Percentiles rank a stretch among this genome's conserved stretches.
phyloP scores from a whole-genome alignment of 2,888 invertebrate genomes.

The Polia nebulosa region DNA sequence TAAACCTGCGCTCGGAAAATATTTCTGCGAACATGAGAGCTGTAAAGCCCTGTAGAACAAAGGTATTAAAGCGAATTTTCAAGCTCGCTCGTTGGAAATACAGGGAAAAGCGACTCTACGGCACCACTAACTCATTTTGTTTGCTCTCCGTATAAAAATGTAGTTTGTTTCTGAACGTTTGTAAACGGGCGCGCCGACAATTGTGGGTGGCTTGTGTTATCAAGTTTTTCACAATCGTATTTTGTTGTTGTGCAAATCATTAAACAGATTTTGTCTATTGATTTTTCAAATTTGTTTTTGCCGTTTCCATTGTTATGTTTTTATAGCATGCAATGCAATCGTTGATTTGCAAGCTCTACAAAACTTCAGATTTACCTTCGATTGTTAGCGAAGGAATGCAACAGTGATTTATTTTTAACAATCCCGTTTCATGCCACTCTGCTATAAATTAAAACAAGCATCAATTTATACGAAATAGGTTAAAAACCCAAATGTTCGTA shows the following conservation, averaged over 20 bases:
- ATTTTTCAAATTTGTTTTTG: conserved; percentile 55
- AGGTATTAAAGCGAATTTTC: conserved; percentile 90
- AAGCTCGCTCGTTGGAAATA: conserved; percentile 83
- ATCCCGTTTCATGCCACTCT: conserved; percentile 23
- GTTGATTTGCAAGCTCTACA: conserved; percentile 27
- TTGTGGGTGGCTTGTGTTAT: conserved; percentile 74
- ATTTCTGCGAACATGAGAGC: conserved; percentile 84
- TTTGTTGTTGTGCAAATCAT: conserved; percentile 73
- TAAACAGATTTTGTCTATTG: conserved; percentile 71
- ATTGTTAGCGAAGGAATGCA: conserved; percentile 25
- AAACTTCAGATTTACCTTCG: conserved; percentile 33
- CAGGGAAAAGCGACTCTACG: conserved; percentile 84
- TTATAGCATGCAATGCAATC: conserved; percentile 19
- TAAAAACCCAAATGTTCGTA: conserved; percentile 20
- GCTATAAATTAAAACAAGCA: conserved; percentile 19
- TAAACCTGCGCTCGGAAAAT: conserved; percentile 80
- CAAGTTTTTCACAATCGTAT: conserved; percentile 74
- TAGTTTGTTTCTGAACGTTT: conserved; percentile 85
- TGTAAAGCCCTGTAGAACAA: conserved; percentile 88
- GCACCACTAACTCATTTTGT: conserved; percentile 88
- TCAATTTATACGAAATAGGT: conserved; percentile 15
- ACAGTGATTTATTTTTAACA: conserved; percentile 31
- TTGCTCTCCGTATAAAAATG: conserved; percentile 87
- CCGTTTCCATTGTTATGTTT: conserved; percentile 29
- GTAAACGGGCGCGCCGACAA: conserved; percentile 77